A percentile compares a stretch with the other conserved stretches of the same genome.
Conservation (phyloP, 2,888 invertebrate species). For the Drosophila ezoana region DNA sequence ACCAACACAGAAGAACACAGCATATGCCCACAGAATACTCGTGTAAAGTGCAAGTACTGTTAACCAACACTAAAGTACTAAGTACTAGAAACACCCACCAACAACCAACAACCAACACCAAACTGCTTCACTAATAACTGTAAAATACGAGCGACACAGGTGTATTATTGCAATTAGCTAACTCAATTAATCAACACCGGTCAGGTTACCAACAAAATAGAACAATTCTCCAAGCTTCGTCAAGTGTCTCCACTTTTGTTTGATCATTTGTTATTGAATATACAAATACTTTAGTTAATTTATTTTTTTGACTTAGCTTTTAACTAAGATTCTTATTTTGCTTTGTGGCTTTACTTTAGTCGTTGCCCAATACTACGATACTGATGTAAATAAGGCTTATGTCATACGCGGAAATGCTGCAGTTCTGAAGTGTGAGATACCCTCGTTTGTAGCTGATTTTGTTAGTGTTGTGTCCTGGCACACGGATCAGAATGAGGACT, state of each 20-base stretch:
- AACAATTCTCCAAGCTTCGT: slow-evolving; percentile 25
- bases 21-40: slow-evolving; percentile 33
- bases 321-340: slow-evolving; percentile 13
- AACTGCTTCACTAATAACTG: slow-evolving; percentile 61
- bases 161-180: slow-evolving; percentile 46
- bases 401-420: slow-evolving; percentile 95
- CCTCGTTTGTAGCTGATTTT: slow-evolving; percentile 97
- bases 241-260: slow-evolving; percentile 29
- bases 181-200: slow-evolving; percentile 71
- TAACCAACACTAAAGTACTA: slow-evolving; percentile 57
- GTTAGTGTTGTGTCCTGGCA: slow-evolving; percentile 95
- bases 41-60: slow-evolving; percentile 55
- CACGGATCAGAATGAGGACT: slow-evolving; percentile 87
- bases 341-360: slow-evolving; percentile 86
- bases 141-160: slow-evolving; percentile 56
- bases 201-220: slow-evolving; percentile 32
- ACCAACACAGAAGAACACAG: slow-evolving; percentile 25
- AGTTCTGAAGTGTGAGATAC: slow-evolving; percentile 94
- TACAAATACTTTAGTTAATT: slow-evolving; percentile 22
- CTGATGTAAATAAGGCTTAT: slow-evolving; percentile 96
- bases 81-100: slow-evolving; percentile 12
- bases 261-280: slow-evolving; percentile 15
- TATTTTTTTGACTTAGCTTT: slow-evolving; percentile 13
- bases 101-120: slow-evolving; percentile 17
- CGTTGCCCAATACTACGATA: slow-evolving; percentile 95